Evolutionary conservation across 2,797 vertebrate species (phyloP).

Genomic region (Intellagama lesueurii): DNA sequence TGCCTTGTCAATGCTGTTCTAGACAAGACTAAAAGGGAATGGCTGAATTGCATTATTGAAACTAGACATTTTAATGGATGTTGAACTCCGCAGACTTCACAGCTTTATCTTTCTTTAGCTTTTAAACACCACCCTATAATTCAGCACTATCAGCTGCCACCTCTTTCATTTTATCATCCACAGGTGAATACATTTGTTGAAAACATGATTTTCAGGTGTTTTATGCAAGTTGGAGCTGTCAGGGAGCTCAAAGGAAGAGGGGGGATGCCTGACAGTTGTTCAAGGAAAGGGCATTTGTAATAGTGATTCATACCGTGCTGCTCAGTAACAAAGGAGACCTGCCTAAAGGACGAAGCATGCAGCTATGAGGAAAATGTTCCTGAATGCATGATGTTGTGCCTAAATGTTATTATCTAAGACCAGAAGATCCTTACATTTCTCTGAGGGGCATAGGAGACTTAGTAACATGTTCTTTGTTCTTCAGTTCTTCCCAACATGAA

Average conservation of each 20-base stretch:
- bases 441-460: background rate
- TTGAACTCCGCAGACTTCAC: slow-evolving; percentile 66
- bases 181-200: slow-evolving; percentile 74
- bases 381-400: slow-evolving; percentile 38
- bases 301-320: slow-evolving; percentile 69
- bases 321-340: slow-evolving; percentile 68
- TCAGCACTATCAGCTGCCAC: slow-evolving; percentile 73
- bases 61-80: slow-evolving; percentile 66
- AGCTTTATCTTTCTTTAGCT: slow-evolving; percentile 67
- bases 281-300: slow-evolving; percentile 72
- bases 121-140: slow-evolving; percentile 73
- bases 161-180: slow-evolving; percentile 72
- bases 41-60: slow-evolving; percentile 58
- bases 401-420: background rate
- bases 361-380: slow-evolving; percentile 41
- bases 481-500: background rate
- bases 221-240: slow-evolving; percentile 70
- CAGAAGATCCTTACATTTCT: background rate
- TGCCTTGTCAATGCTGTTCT: slow-evolving; percentile 58
- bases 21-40: slow-evolving; percentile 59
- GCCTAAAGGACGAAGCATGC: slow-evolving; percentile 67
- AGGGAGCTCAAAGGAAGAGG: slow-evolving; percentile 69
- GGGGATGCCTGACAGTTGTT: slow-evolving; percentile 65
- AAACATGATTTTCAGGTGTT: slow-evolving; percentile 69
- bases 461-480: background rate